Evolutionary conservation across 2,888 invertebrate genomes (phyloP).

Genomic region (Drosophila atroscutellata): DNA sequence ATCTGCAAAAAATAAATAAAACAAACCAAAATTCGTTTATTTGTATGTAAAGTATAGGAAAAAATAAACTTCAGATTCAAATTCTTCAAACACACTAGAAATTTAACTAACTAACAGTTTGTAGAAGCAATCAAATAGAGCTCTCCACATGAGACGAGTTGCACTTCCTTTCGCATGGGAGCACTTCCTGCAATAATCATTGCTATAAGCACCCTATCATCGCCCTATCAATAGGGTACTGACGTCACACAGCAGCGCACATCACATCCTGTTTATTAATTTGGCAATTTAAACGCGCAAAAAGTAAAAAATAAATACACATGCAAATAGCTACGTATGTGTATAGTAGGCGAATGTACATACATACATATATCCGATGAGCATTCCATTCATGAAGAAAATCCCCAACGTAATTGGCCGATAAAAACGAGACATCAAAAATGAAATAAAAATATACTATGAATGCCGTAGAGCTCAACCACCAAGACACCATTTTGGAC

Average conservation of each 20-base stretch:
- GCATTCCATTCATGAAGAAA: conserved; percentile 73
- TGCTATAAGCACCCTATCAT: conserved; percentile 31
- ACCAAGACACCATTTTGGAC: conserved; percentile 63
- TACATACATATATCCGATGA: conserved; percentile 14
- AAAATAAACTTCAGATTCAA: neutral
- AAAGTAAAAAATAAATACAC: conserved; percentile 41
- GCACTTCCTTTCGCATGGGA: conserved; percentile 10
- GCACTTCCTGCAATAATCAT: conserved; percentile 33
- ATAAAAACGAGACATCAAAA: conserved; percentile 41
- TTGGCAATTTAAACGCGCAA: conserved; percentile 38
- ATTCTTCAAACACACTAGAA: neutral
- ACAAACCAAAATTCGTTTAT: too few species aligned
- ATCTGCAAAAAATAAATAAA: neutral
- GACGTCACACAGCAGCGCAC: conserved; percentile 51
- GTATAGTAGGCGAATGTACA: conserved; percentile 3
- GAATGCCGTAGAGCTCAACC: conserved; percentile 22
- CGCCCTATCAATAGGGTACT: conserved; percentile 38
- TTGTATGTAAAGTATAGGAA: neutral
- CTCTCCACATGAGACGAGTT: neutral
- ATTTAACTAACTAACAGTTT: too few species aligned
- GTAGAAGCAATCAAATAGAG: neutral
- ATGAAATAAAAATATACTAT: conserved; percentile 61
- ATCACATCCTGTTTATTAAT: conserved; percentile 75
- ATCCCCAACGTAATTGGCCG: conserved; percentile 54
- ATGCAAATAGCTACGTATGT: conserved; percentile 9